Base-by-base conservation (phyloP, 2,888 invertebrate species). In the Adelphocoris suturalis region DNA sequence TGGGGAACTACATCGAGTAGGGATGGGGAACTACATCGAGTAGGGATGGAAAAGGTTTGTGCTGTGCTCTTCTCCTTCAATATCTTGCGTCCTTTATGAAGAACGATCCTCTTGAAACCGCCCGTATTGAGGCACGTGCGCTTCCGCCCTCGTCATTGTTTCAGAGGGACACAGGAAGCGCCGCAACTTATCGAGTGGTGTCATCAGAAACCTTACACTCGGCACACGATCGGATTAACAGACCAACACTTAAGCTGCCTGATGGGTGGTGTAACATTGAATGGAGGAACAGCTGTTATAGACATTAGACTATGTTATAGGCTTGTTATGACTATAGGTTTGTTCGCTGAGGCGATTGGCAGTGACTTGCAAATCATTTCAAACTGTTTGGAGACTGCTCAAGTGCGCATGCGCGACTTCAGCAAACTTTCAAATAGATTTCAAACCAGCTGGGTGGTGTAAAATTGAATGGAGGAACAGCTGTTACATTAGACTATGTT, bases 91-190 rank as follows among this genome's bases (percentile, higher is more conserved):
- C 82, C 82, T 82, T 52, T 52, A 52, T 82, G 82, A 82, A 82
- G 47, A 80, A 80, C 78, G 46, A 80, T 80, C 78, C 48, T 82
- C 82, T 82, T 82, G 47, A 82, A 82, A 52, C 82, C 82, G 52
- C 82, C 82, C 82, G 82, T 82, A 82, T 82, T 82, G 82, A 37
- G 85, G 85, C 85, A 85, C 85, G 85, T 85, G 85, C 85, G 85
- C 85, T 85, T 85, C 85, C 85, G 85, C 61, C 46, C 85, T 46
- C 52, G 27, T 85, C 61, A 85, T 85, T 85, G 85, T 85, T 85
- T 85, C 61, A 57, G 19, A 28, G 28, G 82, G 68, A 23, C 27
- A n/a, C 82, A 82, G 82, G 82, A 82, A 4, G 82, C 52, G 19
- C 11, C 16, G 47, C 82, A 82, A 82, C 47, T 82, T 82, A 82